Percentiles rank a stretch among this genome's conserved stretches.
phyloP scores from a whole-genome alignment of 2,888 invertebrate species.

The Drosophila parthenogenetica region DNA sequence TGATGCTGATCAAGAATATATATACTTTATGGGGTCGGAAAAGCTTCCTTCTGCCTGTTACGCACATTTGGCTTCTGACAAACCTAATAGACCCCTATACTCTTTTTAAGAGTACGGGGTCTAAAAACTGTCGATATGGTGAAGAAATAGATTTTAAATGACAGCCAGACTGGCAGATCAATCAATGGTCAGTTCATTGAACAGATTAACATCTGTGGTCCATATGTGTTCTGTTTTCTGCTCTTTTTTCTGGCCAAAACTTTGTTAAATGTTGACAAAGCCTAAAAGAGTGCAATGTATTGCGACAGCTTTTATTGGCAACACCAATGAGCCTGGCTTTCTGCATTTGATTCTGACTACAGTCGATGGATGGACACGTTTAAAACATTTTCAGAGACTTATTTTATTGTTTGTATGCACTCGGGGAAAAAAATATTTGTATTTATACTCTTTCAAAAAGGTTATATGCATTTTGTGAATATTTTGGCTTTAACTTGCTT shows the following conservation, averaged over 20 bases:
- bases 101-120: too few relatives aligned
- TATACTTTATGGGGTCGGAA: too few relatives aligned
- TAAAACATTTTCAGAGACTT: slow-evolving; percentile 28
- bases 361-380: slow-evolving; percentile 19
- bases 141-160: not conserved
- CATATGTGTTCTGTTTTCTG: slow-evolving; percentile 4
- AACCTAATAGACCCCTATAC: too few relatives aligned
- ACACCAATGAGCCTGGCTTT: slow-evolving; percentile 20
- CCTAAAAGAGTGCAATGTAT: slow-evolving; percentile 54
- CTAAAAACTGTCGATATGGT: not conserved
- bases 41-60: too few relatives aligned
- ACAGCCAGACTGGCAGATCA: not conserved
- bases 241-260: slow-evolving; percentile 10
- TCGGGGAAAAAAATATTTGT: not conserved
- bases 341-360: slow-evolving; percentile 20
- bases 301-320: slow-evolving; percentile 68
- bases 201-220: slow-evolving; percentile 17
- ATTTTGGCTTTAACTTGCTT: too few relatives aligned
- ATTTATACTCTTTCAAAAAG: not conserved
- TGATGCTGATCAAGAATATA: too few relatives aligned
- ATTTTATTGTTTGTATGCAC: slow-evolving; percentile 23
- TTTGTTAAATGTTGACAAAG: slow-evolving; percentile 23
- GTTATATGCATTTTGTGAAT: not conserved
- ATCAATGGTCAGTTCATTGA: slow-evolving; percentile 8
- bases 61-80: too few relatives aligned